Percentiles rank a stretch among this genome's conserved stretches.
Conservation (phyloP, 2,797 vertebrate species). For the Hirundo rustica region DNA sequence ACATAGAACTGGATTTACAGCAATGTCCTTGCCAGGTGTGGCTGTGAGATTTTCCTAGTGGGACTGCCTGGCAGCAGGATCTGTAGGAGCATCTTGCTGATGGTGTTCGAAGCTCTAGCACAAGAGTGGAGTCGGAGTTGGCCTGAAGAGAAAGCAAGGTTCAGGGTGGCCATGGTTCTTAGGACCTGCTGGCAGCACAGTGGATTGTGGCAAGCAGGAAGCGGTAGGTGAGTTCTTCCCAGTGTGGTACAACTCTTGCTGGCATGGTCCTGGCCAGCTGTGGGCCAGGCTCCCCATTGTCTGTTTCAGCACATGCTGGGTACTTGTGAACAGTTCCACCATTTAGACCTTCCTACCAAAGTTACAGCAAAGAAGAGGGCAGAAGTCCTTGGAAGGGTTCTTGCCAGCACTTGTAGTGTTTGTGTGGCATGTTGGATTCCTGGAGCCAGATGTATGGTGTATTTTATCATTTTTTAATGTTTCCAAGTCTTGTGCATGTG, state of each 20-base stretch:
- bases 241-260: neutral
- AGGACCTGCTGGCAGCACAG: no score
- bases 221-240: neutral
- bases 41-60: neutral
- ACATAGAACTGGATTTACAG: neutral
- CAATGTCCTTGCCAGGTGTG: neutral
- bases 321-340: neutral
- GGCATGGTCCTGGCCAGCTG: neutral
- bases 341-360: neutral
- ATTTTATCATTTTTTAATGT: neutral
- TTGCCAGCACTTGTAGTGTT: neutral
- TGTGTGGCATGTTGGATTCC: no score
- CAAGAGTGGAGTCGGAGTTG: rapidly evolving
- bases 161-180: neutral
- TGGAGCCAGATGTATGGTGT: rapidly evolving
- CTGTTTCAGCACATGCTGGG: neutral
- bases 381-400: neutral
- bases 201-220: neutral
- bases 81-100: neutral
- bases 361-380: neutral
- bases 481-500: neutral
- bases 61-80: neutral
- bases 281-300: neutral
- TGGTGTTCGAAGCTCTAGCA: neutral
- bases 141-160: neutral